phyloP scores from a whole-genome alignment of 2,888 invertebrate genomes.

The Andrena fulva region DNA sequence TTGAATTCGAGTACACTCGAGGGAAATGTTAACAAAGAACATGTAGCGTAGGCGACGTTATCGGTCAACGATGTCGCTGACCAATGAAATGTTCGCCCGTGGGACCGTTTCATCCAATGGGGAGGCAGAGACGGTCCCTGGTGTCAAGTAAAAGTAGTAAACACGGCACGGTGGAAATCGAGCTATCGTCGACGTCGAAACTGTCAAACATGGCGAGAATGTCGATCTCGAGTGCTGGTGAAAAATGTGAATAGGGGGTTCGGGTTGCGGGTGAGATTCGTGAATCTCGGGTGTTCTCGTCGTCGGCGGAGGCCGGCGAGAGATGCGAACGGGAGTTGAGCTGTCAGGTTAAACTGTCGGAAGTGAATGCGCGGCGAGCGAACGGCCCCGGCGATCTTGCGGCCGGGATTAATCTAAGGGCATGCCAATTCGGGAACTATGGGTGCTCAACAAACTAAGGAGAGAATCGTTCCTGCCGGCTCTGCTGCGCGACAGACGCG shows the following conservation, averaged over 20 bases:
- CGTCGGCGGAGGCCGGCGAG: constrained; percentile 58
- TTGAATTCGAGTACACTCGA: neutral
- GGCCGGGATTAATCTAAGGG: constrained; percentile 72
- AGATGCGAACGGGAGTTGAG: constrained; percentile 52
- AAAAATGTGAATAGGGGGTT: constrained; percentile 72
- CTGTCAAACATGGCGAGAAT: constrained; percentile 86
- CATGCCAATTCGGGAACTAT: constrained; percentile 87
- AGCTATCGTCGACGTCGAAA: constrained; percentile 86
- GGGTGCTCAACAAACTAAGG: constrained; percentile 98
- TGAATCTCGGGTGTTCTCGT: constrained; percentile 61
- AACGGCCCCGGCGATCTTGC: constrained; percentile 60
- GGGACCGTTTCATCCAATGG: constrained; percentile 39
- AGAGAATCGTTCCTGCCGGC: constrained; percentile 91
- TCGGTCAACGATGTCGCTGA: constrained; percentile 14
- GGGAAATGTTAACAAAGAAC: constrained; percentile 6
- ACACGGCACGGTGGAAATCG: constrained; percentile 55
- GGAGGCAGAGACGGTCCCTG: constrained; percentile 29
- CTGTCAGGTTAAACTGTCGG: constrained; percentile 38
- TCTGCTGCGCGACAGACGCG: constrained; percentile 90
- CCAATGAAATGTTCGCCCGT: constrained; percentile 43
- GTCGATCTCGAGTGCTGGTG: constrained; percentile 67
- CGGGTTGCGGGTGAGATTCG: constrained; percentile 52
- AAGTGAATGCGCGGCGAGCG: constrained; percentile 60
- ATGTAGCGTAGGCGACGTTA: constrained; percentile 4
- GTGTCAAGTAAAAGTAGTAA: constrained; percentile 62